Evolutionary conservation across 2,113 vertebrate species (phyloP), one percentile per base, ranked within the genome.

Genomic region (Peromyscus polionotus): DNA sequence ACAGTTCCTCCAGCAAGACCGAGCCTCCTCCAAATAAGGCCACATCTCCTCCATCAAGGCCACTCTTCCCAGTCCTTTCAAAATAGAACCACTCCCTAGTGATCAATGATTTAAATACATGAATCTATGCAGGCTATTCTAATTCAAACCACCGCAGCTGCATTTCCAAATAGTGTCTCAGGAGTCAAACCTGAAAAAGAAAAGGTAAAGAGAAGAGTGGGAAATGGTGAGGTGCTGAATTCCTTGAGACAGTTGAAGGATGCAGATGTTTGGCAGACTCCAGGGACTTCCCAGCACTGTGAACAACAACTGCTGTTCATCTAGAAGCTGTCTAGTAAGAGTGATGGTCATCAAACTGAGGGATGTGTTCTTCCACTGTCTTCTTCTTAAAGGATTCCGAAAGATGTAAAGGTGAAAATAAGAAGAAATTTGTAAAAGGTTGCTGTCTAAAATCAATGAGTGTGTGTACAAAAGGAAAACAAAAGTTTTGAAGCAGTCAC

Each of bases 241-340:
- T 98, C 93, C 86, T 96, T 96, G 93, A 97, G 92, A 96, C 65
- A 59, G 97, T 94, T 48, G 76, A 83, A 95, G 76, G 91, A 75
- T 90, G 97, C 20, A 96, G 96, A 96, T 14, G 77, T 97, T 95
- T 97, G 72, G 3, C 63, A 88, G 87, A 57, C 83, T 96, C 93
- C 13, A 17, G 12, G 45, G 7, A 70, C 85, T 73, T 84, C 93
- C 92, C 91, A 89, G 45, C 75, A 20, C 48, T 94, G 86, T 94
- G 97, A 92, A 76, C 80, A 92, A 76, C 80, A 97, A 96, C 57
- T 83, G 94, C 93, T 92, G 77, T 90, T 87, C 91, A 97, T 95
- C 95, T 97, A 88, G 39, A 91, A 42, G 36, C 79, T 89, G 70
- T 97, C 97, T 98, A 87, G 95, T 95, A 93, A 98, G 94, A 97